These are phyloP conservation scores for Anthoscopus minutus DNA, from an alignment of 2,113 vertebrate species.

Conservation along the genomic window DNA sequence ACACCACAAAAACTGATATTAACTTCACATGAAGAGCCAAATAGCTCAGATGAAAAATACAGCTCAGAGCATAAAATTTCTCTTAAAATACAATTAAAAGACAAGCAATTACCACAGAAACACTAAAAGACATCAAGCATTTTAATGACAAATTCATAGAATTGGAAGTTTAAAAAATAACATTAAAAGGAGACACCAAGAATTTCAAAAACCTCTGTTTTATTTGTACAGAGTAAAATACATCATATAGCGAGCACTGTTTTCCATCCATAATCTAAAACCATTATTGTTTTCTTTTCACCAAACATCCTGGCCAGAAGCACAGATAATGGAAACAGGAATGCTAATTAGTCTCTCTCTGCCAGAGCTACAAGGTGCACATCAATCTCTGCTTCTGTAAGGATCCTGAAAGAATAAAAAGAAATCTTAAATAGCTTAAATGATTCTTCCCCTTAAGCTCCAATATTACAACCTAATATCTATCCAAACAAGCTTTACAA, in stretches of 20 bases:
- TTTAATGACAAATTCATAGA: not conserved
- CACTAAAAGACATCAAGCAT: not conserved
- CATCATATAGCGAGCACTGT: slow-evolving; percentile 51
- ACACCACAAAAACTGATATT: not conserved
- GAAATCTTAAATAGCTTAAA: not conserved
- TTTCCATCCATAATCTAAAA: slow-evolving; percentile 51
- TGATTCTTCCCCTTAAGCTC: not conserved
- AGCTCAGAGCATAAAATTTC: not conserved
- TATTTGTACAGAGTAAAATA: slow-evolving; percentile 78
- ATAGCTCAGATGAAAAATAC: not conserved
- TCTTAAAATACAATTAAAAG: not conserved
- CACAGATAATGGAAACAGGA: slow-evolving; percentile 27
- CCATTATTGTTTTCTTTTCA: slow-evolving; percentile 59
- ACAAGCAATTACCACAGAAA: not conserved
- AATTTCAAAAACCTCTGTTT: slow-evolving; percentile 76
- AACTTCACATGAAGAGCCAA: not conserved
- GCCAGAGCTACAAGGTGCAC: slow-evolving; percentile 89
- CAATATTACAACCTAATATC: not conserved
- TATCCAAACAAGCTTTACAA: not conserved
- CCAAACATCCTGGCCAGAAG: slow-evolving; percentile 52
- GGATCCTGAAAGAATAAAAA: slow-evolving; percentile 78
- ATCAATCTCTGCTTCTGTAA: slow-evolving; percentile 90
- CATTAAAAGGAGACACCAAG: not conserved
- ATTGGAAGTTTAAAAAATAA: not conserved
- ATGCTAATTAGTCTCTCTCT: slow-evolving; percentile 84